These are phyloP conservation scores for Vulpes lagopus DNA, from an alignment of 2,113 vertebrate genomes.

Conservation along the genomic window DNA sequence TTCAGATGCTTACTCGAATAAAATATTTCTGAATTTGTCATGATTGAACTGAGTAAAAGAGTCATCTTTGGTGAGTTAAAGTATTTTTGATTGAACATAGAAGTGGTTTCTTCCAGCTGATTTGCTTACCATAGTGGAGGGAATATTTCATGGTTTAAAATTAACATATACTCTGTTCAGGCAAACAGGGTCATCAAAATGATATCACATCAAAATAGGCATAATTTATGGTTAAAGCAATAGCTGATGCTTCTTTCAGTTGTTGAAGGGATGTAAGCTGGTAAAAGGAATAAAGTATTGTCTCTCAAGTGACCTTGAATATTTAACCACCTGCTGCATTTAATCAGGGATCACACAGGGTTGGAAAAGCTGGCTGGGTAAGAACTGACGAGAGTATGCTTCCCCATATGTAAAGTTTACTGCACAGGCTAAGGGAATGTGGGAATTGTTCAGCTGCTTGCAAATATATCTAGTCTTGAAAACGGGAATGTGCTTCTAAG, in stretches of 20 bases:
- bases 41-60: not conserved
- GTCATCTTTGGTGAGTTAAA: constrained; percentile 20
- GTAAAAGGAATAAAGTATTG: constrained; percentile 56
- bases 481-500: not conserved
- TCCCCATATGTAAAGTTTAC: constrained; percentile 60
- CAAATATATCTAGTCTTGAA: not conserved
- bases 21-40: constrained; percentile 51
- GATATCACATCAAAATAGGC: not conserved
- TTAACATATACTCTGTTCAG: constrained; percentile 30
- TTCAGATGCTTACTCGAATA: constrained; percentile 63
- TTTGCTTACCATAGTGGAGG: not conserved
- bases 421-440: not conserved
- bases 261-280: not conserved
- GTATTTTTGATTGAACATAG: constrained; percentile 21
- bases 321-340: constrained; percentile 71
- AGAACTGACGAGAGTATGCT: not conserved
- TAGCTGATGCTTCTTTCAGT: constrained; percentile 63
- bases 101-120: not conserved
- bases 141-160: constrained; percentile 39
- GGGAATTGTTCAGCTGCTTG: constrained; percentile 52
- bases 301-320: constrained; percentile 53
- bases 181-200: constrained; percentile 56
- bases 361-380: not conserved
- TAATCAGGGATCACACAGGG: not conserved
- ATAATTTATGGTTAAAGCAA: constrained; percentile 62